Evolutionary conservation across 1,140 invertebrate species (phyloP).

Genomic region (Brachionus angularis): DNA sequence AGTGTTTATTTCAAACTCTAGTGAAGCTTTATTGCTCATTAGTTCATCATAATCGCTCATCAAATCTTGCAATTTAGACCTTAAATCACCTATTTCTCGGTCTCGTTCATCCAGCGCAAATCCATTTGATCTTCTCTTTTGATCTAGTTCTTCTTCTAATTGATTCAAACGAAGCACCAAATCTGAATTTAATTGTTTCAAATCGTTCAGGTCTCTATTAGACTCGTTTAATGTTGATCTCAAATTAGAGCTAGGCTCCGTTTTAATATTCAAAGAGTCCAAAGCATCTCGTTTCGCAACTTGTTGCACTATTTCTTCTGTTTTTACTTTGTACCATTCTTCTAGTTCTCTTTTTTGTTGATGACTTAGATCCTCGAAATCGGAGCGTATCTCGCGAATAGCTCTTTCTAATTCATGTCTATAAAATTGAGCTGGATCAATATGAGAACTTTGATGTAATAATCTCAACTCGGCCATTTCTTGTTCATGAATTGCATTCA

Average conservation of each 20-base stretch:
- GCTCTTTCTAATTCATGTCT: conserved; percentile 40
- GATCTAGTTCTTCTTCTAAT: conserved; percentile 42
- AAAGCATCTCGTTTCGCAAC: background rate
- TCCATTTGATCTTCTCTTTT: conserved; percentile 49
- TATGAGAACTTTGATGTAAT: background rate
- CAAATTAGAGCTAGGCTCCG: background rate
- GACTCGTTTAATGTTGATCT: conserved; percentile 1
- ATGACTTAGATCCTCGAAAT: conserved; percentile 36
- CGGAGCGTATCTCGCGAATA: conserved; percentile 41
- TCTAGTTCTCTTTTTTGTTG: conserved; percentile 41
- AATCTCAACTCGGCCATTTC: conserved; percentile 41
- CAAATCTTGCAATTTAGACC: conserved; percentile 55
- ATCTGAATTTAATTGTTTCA: background rate
- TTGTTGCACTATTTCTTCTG: conserved; percentile 36
- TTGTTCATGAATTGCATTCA: conserved; percentile 49
- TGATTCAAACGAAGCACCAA: background rate
- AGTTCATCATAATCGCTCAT: conserved; percentile 57
- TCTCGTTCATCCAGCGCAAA: conserved; percentile 51
- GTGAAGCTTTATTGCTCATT: conserved; percentile 56
- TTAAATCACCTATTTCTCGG: conserved; percentile 52
- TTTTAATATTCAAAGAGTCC: background rate
- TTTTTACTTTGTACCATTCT: conserved; percentile 44
- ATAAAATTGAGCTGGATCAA: conserved; percentile 45
- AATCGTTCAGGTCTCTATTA: conserved; percentile 19
- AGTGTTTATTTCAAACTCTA: conserved; percentile 56